These are phyloP conservation scores for Mus caroli DNA, from an alignment of 2,797 vertebrate genomes.

Conservation along the genomic window DNA sequence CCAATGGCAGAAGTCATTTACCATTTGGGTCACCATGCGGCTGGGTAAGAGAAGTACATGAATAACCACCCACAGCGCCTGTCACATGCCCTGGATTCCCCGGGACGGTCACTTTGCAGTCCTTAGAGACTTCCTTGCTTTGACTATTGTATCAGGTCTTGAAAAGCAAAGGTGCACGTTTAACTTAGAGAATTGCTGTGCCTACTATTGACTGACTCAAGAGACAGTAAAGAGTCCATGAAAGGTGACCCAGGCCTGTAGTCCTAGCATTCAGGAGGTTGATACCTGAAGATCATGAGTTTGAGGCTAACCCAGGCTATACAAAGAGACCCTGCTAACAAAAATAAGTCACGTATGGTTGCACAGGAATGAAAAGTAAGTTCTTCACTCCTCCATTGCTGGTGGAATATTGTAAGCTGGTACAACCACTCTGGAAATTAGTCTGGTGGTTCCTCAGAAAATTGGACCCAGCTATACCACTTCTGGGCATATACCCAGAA, in stretches of 20 bases:
- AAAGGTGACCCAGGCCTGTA: background rate
- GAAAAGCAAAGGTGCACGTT: background rate
- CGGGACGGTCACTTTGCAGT: background rate
- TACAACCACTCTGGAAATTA: too few relatives aligned
- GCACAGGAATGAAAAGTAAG: background rate
- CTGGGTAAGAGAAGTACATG: background rate
- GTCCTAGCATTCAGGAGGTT: background rate
- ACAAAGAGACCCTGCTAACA: background rate
- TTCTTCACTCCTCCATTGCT: too few relatives aligned
- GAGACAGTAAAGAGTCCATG: too few relatives aligned
- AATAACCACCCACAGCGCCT: background rate
- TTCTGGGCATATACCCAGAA: too few relatives aligned
- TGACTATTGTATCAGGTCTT: background rate
- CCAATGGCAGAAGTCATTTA: background rate
- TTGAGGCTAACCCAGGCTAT: background rate
- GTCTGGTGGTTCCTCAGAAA: too few relatives aligned
- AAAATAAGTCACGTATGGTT: background rate
- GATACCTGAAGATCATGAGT: background rate
- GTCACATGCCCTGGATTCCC: background rate
- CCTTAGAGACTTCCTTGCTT: background rate
- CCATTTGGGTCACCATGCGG: background rate
- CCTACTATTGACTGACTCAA: background rate
- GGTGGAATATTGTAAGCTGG: too few relatives aligned
- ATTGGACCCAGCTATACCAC: too few relatives aligned
- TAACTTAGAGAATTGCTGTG: background rate